Base-by-base conservation (phyloP, 1,140 invertebrate species). In the Pseudomyrmex sp. region DNA sequence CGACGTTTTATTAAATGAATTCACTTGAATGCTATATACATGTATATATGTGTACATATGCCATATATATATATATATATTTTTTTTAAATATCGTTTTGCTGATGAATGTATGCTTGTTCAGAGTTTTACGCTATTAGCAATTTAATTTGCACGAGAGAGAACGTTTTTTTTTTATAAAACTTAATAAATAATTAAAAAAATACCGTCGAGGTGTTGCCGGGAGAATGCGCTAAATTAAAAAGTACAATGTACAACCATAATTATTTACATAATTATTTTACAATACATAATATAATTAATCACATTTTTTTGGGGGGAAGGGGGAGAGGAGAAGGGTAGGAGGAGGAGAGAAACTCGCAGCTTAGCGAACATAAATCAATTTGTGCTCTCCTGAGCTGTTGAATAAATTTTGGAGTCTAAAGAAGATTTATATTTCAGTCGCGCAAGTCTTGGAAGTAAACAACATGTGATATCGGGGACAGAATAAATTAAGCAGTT, bases 401-500 rank as follows among this genome's bases (percentile, higher is more conserved):
- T 35, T 35, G 35, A 35, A 23, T 75, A 75, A 75, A 52, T 35
- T 75, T 13, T 12, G 23, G 66, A 63, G 23, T 52, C 26, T 76
- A 68, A 46, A 54, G 61, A 44, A 68, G 62, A 66, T 66, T 54
- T 52, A 66, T 76, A 35, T 35, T 35, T 35, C 35, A 35, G 20
- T 54, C 50, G 26, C n/a, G 26, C 48, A 20, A 20, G 59, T 44
- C 62, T 68, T 66, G 62, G 62, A 66, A 44, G 62, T 77, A 77
- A 77, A 77, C 74, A 77, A 77, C 62, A 20, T 66, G 26, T 44
- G 74, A 77, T 77, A 77, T 66, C 13, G 62, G 56, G 26, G 48
- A 77, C 59, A 35, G 52, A 70, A 79, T 70, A 58, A 70, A 79
- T 79, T 70, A 70, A 70, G 44, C 65, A 79, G 44, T 80, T 61